These are phyloP conservation scores for Cyanocitta stelleri DNA, from an alignment of 2,113 vertebrate species.

Conservation along the genomic window DNA sequence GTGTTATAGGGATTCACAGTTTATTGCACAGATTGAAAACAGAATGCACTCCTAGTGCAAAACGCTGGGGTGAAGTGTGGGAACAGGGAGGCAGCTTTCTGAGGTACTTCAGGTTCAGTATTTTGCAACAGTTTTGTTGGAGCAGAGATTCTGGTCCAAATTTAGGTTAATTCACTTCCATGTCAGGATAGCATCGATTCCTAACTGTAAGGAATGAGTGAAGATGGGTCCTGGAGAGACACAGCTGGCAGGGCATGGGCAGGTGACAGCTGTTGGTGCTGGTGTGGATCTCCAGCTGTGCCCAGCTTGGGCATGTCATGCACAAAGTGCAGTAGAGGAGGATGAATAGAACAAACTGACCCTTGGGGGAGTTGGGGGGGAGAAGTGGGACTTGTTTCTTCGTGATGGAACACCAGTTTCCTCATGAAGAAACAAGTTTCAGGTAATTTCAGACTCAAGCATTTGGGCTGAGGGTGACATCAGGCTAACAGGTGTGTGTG, in stretches of 20 bases:
- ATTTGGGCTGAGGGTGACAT: rapidly evolving
- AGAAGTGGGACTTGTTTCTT: background rate
- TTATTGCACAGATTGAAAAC: background rate
- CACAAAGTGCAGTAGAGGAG: background rate
- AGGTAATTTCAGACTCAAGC: background rate
- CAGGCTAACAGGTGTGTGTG: background rate
- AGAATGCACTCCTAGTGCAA: background rate
- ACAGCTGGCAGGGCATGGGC: rapidly evolving
- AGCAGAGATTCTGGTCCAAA: background rate
- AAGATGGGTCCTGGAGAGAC: background rate
- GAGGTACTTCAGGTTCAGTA: background rate
- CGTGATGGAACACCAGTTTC: background rate
- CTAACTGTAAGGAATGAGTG: background rate
- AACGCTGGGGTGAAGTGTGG: background rate
- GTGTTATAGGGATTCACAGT: background rate
- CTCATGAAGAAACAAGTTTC: background rate
- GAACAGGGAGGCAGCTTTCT: background rate
- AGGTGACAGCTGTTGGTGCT: background rate
- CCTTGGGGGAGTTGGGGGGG: rapidly evolving
- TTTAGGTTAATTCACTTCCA: background rate
- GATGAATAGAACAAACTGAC: background rate
- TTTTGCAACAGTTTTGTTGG: background rate
- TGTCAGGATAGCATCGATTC: background rate
- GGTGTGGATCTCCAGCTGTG: rapidly evolving
- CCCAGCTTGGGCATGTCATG: background rate